Percentiles rank a stretch among this genome's conserved stretches.
phyloP scores from a whole-genome alignment of 2,888 invertebrate genomes.

The Artemia sp. region DNA sequence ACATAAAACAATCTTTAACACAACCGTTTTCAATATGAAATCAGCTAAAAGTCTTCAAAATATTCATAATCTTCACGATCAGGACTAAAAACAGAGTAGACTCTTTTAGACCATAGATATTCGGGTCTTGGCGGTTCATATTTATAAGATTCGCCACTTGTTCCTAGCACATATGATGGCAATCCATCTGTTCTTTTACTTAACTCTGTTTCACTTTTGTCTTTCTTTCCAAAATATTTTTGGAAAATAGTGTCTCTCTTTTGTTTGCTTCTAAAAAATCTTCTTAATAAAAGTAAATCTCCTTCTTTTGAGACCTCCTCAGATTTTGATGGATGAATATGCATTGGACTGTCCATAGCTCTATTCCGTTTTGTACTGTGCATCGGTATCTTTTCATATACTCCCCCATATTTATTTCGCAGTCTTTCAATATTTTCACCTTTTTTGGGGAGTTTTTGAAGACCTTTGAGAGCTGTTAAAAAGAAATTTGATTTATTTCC shows the following conservation, averaged over 20 bases:
- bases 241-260: neutral
- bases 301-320: neutral
- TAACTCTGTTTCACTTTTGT: neutral
- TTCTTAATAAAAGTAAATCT: conserved; percentile 6
- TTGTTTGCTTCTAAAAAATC: neutral
- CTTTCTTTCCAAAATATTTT: neutral
- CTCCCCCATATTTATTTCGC: neutral
- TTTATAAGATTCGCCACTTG: neutral
- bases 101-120: neutral
- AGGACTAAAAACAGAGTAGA: conserved; percentile 9
- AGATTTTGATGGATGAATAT: neutral
- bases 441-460: neutral
- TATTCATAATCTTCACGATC: conserved; percentile 13
- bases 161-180: neutral
- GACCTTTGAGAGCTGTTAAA: too few relatives aligned
- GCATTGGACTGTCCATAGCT: neutral
- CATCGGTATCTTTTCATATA: conserved; percentile 6
- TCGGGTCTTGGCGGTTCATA: neutral
- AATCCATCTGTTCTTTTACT: conserved; percentile 4
- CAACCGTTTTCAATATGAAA: too few relatives aligned
- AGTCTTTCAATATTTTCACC: neutral
- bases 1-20: too few relatives aligned
- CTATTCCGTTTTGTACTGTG: conserved; percentile 1
- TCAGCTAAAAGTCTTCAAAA: neutral
- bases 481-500: too few relatives aligned